Evolutionary conservation across 1,140 invertebrate species (phyloP).

Genomic region (Pissodes strobi): DNA sequence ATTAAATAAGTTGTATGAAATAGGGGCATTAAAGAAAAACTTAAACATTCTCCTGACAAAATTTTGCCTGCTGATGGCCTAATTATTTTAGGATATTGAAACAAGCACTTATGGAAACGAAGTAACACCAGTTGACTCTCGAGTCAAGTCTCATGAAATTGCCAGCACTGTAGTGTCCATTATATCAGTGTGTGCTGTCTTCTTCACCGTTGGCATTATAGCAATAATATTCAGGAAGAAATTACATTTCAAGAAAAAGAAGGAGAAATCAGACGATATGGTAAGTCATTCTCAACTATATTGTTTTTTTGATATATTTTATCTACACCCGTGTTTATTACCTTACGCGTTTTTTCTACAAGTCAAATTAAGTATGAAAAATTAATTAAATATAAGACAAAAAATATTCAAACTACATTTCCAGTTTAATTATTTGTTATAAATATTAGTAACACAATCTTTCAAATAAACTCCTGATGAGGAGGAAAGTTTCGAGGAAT

Average conservation of each 20-base stretch:
- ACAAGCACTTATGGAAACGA: constrained; percentile 10
- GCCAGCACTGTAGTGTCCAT: constrained; percentile 65
- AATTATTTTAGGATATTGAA: constrained; percentile 12
- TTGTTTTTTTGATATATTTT: neutral
- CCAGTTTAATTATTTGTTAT: too few species aligned
- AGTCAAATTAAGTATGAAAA: too few species aligned
- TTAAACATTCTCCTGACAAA: too few species aligned
- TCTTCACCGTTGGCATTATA: constrained; percentile 61
- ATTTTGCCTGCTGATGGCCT: neutral
- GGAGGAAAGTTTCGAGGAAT: too few species aligned
- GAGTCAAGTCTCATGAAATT: constrained; percentile 56
- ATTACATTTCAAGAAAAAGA: constrained; percentile 60
- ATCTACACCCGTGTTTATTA: too few species aligned
- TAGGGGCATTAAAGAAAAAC: too few species aligned
- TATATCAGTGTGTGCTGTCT: constrained; percentile 60
- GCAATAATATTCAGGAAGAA: constrained; percentile 63
- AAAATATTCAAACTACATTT: too few species aligned
- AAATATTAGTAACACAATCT: too few species aligned
- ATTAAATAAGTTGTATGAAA: too few species aligned
- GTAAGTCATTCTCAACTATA: constrained; percentile 55
- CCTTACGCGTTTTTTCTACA: too few species aligned
- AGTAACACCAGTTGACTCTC: constrained; percentile 14
- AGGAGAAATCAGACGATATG: constrained; percentile 62
- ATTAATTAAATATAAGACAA: too few species aligned
- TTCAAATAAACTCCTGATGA: too few species aligned